phyloP scores from a whole-genome alignment of 2,888 invertebrate genomes.

The Ferdinandea cuprea region DNA sequence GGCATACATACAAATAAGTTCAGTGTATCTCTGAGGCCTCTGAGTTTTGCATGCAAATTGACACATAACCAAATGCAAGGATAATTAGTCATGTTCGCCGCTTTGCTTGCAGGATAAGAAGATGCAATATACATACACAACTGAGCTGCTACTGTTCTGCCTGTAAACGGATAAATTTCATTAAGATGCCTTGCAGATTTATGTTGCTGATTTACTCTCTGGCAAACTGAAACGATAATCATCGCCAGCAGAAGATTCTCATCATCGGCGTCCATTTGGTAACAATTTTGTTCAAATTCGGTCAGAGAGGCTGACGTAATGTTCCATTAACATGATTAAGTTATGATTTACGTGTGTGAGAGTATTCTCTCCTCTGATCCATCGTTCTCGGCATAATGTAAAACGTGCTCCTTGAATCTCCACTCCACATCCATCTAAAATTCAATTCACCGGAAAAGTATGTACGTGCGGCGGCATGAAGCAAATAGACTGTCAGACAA shows the following conservation, averaged over 20 bases:
- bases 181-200: constrained; percentile 62
- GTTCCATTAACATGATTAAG: constrained; percentile 71
- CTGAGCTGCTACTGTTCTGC: not conserved
- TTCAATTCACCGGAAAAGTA: constrained; percentile 69
- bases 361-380: constrained; percentile 7
- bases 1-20: constrained; percentile 17
- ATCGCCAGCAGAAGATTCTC: constrained; percentile 14
- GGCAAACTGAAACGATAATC: constrained; percentile 29
- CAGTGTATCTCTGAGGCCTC: constrained; percentile 40
- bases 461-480: constrained; percentile 57
- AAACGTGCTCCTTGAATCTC: constrained; percentile 40
- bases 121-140: not conserved
- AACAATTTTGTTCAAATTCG: constrained; percentile 72
- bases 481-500: constrained; percentile 53
- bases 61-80: constrained; percentile 70
- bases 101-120: constrained; percentile 31
- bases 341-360: constrained; percentile 65
- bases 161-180: constrained; percentile 58
- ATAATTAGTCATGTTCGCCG: constrained; percentile 65
- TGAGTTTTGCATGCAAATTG: constrained; percentile 68
- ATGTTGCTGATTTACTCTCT: constrained; percentile 44
- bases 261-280: constrained; percentile 51
- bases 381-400: constrained; percentile 19
- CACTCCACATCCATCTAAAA: constrained; percentile 57
- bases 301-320: constrained; percentile 72